Base-by-base conservation (phyloP, 1,140 invertebrate species). In the Sitophilus oryzae region DNA sequence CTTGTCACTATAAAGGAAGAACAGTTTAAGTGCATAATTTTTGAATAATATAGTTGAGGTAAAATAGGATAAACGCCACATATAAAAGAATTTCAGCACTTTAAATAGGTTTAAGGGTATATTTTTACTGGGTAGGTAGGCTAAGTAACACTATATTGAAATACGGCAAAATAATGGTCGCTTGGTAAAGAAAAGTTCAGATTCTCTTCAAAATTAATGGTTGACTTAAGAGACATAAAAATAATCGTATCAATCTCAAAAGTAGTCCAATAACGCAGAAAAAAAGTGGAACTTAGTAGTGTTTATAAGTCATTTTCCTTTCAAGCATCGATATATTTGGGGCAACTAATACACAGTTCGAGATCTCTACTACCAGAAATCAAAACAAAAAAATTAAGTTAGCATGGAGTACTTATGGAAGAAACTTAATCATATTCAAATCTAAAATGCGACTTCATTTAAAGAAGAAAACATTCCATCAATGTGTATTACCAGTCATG, bases 141-240 rank as follows among this genome's bases (percentile, higher is more conserved):
- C 15, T 40, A 40, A 40, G 37, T 40, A 40, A 14, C 37, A 40
- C 9, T 40, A 11, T 40, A 40, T 40, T 10, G 37, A 40, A 40
- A 40, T 40, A 40, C 15, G 15, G 37, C 37, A 40, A 40, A 40
- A 40, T 40, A 40, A 40, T 40, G 37, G 15, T 40, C 37, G 37
- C 15, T 40, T 40, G 37, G 37, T 40, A 16, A 40, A 40, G 5
- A 40, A 40, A 40, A 40, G 16, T 40, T 40, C 6, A 11, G 37
- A 40, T 40, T 11, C 16, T 40, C 14, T 40, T 40, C 37, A 5
- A 40, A 40, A 40, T n/a, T 40, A 9, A n/a, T 10, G 37, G 5
- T 40, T 40, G 37, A 40, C 5, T 40, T 40, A 40, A 40, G 37
- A 9, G 15, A 40, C 37, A 16, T 40, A 40, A 40, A 40, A 40